A percentile compares a stretch with the other conserved stretches of the same genome.
phyloP scores from a whole-genome alignment of 2,113 vertebrate genomes.

The Thalassoma bifasciatum region DNA sequence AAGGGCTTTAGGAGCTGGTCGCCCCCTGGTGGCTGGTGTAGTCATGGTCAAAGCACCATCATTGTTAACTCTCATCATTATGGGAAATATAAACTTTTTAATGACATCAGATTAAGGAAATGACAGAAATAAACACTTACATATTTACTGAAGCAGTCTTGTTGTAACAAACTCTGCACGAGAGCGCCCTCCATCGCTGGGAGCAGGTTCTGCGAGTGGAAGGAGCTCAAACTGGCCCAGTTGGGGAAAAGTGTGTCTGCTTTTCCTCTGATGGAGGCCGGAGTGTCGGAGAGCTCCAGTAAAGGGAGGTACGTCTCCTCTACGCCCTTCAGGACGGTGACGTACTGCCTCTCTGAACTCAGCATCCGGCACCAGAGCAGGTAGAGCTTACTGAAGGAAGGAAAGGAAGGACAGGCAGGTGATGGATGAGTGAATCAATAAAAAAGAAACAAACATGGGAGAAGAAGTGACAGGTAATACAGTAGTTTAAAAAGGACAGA shows the following conservation, averaged over 20 bases:
- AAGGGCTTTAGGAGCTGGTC: too few relatives aligned
- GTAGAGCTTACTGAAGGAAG: conserved; percentile 84
- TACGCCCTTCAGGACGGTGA: conserved; percentile 83
- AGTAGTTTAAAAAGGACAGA: neutral
- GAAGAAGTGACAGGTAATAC: neutral
- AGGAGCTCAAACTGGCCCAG: conserved; percentile 83
- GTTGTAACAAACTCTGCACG: conserved; percentile 86
- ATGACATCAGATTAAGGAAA: too few relatives aligned
- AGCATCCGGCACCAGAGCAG: conserved; percentile 87
- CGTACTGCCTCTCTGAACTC: conserved; percentile 88
- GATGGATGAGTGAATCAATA: neutral
- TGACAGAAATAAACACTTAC: conserved; percentile 73
- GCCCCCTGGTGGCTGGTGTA: too few relatives aligned
- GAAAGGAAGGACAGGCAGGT: neutral
- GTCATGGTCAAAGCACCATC: too few relatives aligned
- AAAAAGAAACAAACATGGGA: neutral
- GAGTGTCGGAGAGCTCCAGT: conserved; percentile 80
- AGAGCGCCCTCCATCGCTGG: conserved; percentile 88
- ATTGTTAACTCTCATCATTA: too few relatives aligned
- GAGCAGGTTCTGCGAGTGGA: conserved; percentile 87
- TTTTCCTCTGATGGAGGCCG: conserved; percentile 81
- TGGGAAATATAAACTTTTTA: too few relatives aligned
- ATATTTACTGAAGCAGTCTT: conserved; percentile 90
- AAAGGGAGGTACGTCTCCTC: conserved; percentile 81
- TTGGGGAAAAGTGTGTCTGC: conserved; percentile 80